Conservation (phyloP, 2,888 invertebrate genomes). For the Phasia obesa region DNA sequence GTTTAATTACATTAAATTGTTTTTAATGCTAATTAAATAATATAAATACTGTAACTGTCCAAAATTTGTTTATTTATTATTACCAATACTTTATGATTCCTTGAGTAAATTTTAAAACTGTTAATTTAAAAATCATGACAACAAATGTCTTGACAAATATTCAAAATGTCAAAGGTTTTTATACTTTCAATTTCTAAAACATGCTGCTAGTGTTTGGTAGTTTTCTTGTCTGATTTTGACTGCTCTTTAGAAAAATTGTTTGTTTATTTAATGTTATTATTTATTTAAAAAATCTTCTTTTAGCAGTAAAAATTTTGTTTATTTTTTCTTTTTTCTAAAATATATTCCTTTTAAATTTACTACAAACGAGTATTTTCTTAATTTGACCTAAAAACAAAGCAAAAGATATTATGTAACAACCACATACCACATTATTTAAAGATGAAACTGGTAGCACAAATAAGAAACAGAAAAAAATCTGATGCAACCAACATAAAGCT, state of each 20-base stretch:
- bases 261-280: no score
- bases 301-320: neutral
- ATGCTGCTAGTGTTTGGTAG: neutral
- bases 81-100: no score
- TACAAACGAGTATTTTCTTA: slow-evolving; percentile 64
- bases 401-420: slow-evolving; percentile 68
- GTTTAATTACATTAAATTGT: no score
- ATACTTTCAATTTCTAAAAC: neutral
- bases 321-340: slow-evolving; percentile 1
- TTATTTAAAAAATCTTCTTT: neutral
- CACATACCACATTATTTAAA: slow-evolving; percentile 70
- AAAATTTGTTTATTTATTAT: no score
- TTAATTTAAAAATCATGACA: no score
- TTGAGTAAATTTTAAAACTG: no score
- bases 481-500: slow-evolving; percentile 47
- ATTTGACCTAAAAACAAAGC: slow-evolving; percentile 59
- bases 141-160: no score
- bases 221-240: no score
- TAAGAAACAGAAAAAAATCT: slow-evolving; percentile 7
- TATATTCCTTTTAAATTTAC: slow-evolving; percentile 36
- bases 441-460: slow-evolving; percentile 65
- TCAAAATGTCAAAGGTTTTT: neutral
- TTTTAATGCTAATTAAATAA: no score
- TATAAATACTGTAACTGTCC: no score
- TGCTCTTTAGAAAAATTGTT: no score